These are phyloP conservation scores for Geodia barretti DNA, from an alignment of 37 sponge, comb jelly and placozoan species.

Conservation along the genomic window DNA sequence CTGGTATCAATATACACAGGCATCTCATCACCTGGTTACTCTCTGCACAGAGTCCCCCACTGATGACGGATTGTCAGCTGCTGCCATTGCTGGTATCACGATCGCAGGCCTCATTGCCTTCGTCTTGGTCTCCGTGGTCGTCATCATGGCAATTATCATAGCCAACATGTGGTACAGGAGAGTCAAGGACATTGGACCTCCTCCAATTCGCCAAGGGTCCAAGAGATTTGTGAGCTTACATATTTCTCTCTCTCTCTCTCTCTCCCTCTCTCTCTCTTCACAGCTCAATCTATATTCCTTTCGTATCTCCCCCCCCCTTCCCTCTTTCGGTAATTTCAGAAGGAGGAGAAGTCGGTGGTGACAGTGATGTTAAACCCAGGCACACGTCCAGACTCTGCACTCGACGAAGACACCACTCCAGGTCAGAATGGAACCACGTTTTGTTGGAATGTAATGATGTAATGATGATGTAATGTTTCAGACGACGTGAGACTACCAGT, in stretches of 20 bases:
- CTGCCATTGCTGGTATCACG: constrained; percentile 45
- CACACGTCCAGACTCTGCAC: background rate
- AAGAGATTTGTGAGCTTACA: constrained; percentile 45
- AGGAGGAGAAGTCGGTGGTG: background rate
- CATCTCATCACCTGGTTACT: too few species aligned
- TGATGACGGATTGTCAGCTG: constrained; percentile 25
- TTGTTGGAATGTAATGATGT: background rate
- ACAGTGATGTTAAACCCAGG: background rate
- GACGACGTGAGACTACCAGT: constrained; percentile 44
- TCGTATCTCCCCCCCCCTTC: too few species aligned
- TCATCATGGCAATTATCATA: constrained; percentile 15
- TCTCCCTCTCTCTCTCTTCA: background rate
- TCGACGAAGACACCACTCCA: background rate
- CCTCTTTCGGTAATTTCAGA: background rate
- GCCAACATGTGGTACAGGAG: constrained; percentile 10
- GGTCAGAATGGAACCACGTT: background rate
- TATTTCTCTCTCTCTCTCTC: too few species aligned
- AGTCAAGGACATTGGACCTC: constrained; percentile 18
- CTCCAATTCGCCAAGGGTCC: constrained; percentile 56
- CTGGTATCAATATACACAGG: background rate
- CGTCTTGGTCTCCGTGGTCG: constrained; percentile 7
- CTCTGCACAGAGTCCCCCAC: background rate
- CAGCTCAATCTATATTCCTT: background rate
- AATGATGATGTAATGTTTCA: constrained; percentile 4
- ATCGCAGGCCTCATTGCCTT: background rate